Evolutionary conservation across 2,888 invertebrate species (phyloP).

Genomic region (Eristalis arbustorum): DNA sequence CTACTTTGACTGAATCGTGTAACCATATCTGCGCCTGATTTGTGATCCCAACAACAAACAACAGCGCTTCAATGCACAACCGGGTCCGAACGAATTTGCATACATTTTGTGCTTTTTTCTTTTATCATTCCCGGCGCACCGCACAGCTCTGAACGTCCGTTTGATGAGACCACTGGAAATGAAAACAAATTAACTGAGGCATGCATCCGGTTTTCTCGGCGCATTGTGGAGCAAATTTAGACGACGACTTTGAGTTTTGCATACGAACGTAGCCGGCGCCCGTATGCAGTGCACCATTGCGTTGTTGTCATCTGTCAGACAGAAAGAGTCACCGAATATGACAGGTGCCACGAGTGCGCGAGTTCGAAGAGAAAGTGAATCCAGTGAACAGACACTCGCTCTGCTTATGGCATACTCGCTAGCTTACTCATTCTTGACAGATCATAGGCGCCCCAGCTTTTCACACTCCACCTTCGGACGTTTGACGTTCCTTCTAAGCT

Average conservation of each 20-base stretch:
- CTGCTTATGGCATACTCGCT: background rate
- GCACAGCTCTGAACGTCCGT: background rate
- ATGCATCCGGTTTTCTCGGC: conserved; percentile 29
- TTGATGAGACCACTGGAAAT: conserved; percentile 8
- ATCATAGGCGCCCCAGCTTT: background rate
- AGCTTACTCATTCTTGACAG: background rate
- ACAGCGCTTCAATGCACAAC: background rate
- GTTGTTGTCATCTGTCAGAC: background rate
- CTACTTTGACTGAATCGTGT: background rate
- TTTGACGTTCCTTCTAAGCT: background rate
- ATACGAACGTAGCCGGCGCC: background rate
- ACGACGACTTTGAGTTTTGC: background rate
- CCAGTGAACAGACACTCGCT: background rate
- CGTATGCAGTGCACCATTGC: background rate
- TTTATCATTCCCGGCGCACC: background rate
- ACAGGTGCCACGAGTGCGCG: background rate
- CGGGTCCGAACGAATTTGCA: background rate
- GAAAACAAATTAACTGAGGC: conserved; percentile 15
- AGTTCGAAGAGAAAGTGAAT: background rate
- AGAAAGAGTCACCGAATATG: background rate
- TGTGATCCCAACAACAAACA: background rate
- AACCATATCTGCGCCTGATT: conserved; percentile 10
- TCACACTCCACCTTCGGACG: background rate
- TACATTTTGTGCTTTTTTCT: too few relatives aligned
- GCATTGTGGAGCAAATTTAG: conserved; percentile 5